These are phyloP conservation scores for Hemicentrotus pulcherrimus DNA, from an alignment of 35 echinoderm and acorn worm genomes.

Conservation along the genomic window DNA sequence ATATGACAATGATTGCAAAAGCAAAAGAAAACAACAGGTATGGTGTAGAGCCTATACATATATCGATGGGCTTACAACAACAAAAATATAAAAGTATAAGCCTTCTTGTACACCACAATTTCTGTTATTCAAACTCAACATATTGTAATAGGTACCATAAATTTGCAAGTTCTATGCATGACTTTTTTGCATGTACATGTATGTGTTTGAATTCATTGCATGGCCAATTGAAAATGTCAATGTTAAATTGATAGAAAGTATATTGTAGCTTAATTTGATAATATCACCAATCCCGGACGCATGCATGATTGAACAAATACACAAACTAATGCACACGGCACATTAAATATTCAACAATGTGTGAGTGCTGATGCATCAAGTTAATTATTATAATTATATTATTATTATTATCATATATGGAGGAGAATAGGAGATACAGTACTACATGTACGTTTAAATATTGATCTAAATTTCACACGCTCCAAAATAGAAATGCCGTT, in stretches of 20 bases:
- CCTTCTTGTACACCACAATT: no score
- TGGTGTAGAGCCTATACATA: no score
- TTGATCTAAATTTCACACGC: neutral
- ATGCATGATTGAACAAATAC: neutral
- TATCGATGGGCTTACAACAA: no score
- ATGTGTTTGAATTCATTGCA: no score
- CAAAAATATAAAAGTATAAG: no score
- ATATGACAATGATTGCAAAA: no score
- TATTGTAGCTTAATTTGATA: no score
- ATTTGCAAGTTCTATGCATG: neutral
- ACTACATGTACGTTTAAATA: neutral
- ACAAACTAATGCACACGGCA: neutral
- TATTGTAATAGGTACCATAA: neutral
- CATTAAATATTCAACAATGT: neutral
- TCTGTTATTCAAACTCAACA: neutral
- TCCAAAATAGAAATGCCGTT: neutral
- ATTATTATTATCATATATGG: neutral
- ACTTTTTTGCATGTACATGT: neutral
- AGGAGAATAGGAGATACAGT: neutral
- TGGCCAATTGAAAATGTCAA: no score
- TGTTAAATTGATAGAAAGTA: no score
- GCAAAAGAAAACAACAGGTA: no score
- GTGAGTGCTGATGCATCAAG: neutral
- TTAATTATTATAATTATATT: neutral
- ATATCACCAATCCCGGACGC: neutral